Base-by-base conservation (phyloP, 2,113 vertebrate species). In the Scomber colias region DNA sequence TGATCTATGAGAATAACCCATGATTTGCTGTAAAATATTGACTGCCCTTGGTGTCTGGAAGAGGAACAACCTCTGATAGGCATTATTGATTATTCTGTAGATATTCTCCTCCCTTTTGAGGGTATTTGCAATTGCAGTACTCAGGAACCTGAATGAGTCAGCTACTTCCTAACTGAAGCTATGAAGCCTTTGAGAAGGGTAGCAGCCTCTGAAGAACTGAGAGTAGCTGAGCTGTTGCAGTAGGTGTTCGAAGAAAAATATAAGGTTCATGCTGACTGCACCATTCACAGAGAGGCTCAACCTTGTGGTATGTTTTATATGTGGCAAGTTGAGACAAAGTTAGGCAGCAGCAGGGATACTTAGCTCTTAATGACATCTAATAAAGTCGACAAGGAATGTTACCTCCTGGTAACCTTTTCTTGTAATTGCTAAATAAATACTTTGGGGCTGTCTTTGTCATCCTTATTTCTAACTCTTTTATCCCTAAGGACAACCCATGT, bases 21-120 rank as follows among this genome's bases (percentile, higher is more conserved):
- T 53, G 54, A 77, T 53, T 51, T 66, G 53, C 63, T n/a, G 46
- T 56, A 44, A 71, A 71, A 48, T 56, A 80, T 67, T 62, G 77
- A 80, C 27, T 1, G 11, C 12, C 15, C 40, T 45, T 45, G 12
- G 45, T 59, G 19, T 65, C 44, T 76, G 53, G 50, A 62, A 55
- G 31, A 66, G n/a, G 51, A 70, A 15, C 55, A 49, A 59, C 24
- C 17, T 27, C 60, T 49, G 68, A 62, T 57, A 73, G 56, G 57
- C 46, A 11, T 45, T 56, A 82, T 86, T 61, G 65, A 86, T 78
- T 71, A 50, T 54, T 55, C 54, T 74, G 5, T 40, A 31, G 45
- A 30, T 74, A 68, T 70, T 59, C 40, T 67, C 46, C 16, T 31
- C 24, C n/a, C 16, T 59, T 82, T 65, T 50, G 40, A 57, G 51